Evolutionary conservation across 2,113 vertebrate species (phyloP).

Genomic region (Muntiacus muntjak): DNA sequence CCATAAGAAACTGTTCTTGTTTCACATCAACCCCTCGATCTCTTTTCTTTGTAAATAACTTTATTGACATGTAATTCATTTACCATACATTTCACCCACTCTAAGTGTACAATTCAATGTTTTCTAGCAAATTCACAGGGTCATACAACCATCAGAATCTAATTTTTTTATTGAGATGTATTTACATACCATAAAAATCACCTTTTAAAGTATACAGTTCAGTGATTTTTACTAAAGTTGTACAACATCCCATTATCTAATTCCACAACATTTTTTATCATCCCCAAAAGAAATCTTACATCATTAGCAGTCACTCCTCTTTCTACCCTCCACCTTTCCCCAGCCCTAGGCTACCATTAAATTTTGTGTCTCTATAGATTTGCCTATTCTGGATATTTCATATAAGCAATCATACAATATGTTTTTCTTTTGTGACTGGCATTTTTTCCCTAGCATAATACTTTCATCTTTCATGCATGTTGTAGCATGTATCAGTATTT

Average conservation of each 20-base stretch:
- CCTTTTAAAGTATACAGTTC: not conserved
- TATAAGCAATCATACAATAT: not conserved
- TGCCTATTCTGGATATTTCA: not conserved
- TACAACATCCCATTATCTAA: not conserved
- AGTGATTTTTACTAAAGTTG: conserved; percentile 29
- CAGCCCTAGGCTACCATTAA: not conserved
- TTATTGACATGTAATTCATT: not conserved
- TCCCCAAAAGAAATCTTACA: not conserved
- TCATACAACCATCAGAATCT: not conserved
- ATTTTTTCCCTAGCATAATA: not conserved
- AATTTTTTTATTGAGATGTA: not conserved
- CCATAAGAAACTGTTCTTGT: not conserved
- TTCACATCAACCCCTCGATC: fast-evolving
- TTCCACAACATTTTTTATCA: not conserved
- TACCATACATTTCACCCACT: not conserved
- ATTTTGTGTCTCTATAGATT: not conserved
- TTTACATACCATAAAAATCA: not conserved
- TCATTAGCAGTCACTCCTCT: not conserved
- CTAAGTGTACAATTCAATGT: not conserved
- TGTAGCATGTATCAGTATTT: not conserved
- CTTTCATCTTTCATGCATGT: not conserved
- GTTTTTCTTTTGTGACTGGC: not conserved
- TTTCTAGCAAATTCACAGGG: not conserved
- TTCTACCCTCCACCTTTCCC: not conserved
- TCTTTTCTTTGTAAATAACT: not conserved